A percentile compares a stretch with the other conserved stretches of the same genome.
Evolutionary conservation across 2,797 vertebrate genomes (phyloP).

Genomic region (Chrysocyon brachyurus): DNA sequence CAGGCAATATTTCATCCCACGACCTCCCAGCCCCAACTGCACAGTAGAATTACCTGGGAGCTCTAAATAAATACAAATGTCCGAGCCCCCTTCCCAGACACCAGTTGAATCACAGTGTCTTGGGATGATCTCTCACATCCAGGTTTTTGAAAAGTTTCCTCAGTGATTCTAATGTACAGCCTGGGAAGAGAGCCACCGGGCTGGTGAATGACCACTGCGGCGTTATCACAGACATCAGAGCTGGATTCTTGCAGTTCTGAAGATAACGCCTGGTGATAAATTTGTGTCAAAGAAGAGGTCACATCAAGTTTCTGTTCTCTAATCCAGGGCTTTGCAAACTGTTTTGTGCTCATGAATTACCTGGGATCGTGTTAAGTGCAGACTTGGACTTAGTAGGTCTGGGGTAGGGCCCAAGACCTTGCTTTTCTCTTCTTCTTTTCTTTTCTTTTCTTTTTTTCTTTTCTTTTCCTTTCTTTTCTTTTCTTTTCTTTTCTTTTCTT

Average conservation of each 20-base stretch:
- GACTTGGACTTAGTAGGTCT: not conserved
- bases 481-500: too few relatives aligned
- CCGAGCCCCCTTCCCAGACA: not conserved
- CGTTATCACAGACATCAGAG: not conserved
- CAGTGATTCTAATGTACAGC: not conserved
- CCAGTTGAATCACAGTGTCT: not conserved
- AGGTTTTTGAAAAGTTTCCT: not conserved
- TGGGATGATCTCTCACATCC: not conserved
- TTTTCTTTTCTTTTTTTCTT: too few relatives aligned
- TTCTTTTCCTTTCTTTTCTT: too few relatives aligned
- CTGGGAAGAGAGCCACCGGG: not conserved
- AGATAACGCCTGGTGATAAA: slow-evolving; percentile 39
- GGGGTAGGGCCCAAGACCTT: not conserved
- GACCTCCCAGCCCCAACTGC: not conserved
- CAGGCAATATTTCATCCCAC: not conserved
- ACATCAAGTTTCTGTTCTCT: not conserved
- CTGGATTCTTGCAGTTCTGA: not conserved
- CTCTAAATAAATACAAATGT: not conserved
- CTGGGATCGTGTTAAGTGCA: not conserved
- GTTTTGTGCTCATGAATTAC: not conserved
- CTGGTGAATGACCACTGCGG: too few relatives aligned
- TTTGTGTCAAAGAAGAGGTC: not conserved
- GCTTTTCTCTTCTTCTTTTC: not conserved
- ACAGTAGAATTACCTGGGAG: not conserved
- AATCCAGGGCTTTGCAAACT: slow-evolving; percentile 27